Evolutionary conservation across 2,797 vertebrate genomes (phyloP).

Genomic region (Knipowitschia caucasica): DNA sequence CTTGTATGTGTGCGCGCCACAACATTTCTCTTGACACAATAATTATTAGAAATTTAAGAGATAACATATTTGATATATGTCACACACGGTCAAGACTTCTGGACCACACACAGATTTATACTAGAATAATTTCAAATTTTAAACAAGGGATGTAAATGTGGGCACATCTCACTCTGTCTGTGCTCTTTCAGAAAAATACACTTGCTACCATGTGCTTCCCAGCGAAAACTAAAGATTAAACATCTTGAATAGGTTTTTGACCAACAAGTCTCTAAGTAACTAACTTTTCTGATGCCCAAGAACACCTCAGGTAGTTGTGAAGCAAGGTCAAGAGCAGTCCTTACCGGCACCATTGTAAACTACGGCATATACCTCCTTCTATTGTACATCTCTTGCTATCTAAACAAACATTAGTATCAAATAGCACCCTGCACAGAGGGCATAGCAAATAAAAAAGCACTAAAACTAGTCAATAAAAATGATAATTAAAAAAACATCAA

Average conservation of each 20-base stretch:
- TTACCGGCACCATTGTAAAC: slow-evolving; percentile 62
- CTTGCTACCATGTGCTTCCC: slow-evolving; percentile 70
- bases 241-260: slow-evolving; percentile 31
- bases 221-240: slow-evolving; percentile 62
- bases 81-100: slow-evolving; percentile 70
- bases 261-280: slow-evolving; percentile 48
- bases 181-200: slow-evolving; percentile 68
- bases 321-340: slow-evolving; percentile 22
- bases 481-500: slow-evolving; percentile 50
- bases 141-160: slow-evolving; percentile 44
- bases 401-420: slow-evolving; percentile 74
- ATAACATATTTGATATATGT: slow-evolving; percentile 74
- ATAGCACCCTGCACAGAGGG: slow-evolving; percentile 73
- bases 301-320: slow-evolving; percentile 23
- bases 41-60: slow-evolving; percentile 68
- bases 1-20: slow-evolving; percentile 52
- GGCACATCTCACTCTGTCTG: slow-evolving; percentile 35
- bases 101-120: slow-evolving; percentile 69
- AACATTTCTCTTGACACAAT: slow-evolving; percentile 67
- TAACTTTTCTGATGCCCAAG: slow-evolving; percentile 45
- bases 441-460: slow-evolving; percentile 73
- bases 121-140: slow-evolving; percentile 62
- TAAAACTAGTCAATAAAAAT: slow-evolving; percentile 66
- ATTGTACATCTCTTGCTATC: slow-evolving; percentile 69
- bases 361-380: slow-evolving; percentile 54